phyloP scores from a whole-genome alignment of 2,797 vertebrate genomes.

The Liparis tanakae region DNA sequence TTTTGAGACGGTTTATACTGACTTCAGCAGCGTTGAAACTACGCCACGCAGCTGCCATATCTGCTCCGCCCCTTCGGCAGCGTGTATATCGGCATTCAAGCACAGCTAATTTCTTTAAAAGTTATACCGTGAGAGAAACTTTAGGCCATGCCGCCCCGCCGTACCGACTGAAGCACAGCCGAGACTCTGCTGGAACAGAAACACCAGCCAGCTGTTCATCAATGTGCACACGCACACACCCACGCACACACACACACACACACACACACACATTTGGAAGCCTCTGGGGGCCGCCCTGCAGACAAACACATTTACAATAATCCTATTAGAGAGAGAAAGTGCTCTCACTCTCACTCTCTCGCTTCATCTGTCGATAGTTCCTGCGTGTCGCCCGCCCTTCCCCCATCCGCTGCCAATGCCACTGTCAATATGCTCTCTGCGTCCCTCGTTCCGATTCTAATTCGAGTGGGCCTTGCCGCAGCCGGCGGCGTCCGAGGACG shows the following conservation, averaged over 20 bases:
- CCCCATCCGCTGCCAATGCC: slow-evolving; percentile 38
- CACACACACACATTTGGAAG: slow-evolving; percentile 7
- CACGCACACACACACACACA: background rate
- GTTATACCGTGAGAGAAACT: no score
- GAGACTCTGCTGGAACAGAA: no score
- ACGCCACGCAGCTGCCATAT: background rate
- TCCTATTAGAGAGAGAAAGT: slow-evolving; percentile 66
- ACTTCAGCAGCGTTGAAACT: background rate
- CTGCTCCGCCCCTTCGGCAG: background rate
- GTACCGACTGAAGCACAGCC: background rate
- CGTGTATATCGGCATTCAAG: background rate
- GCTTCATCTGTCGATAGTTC: slow-evolving; percentile 38
- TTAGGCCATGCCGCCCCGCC: no score
- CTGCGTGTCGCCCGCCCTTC: background rate
- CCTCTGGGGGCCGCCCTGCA: slow-evolving; percentile 48
- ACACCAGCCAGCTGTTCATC: no score
- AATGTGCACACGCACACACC: no score
- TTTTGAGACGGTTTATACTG: background rate
- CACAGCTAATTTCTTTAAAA: background rate
- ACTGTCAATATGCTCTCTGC: slow-evolving; percentile 48
- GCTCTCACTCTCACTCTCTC: slow-evolving; percentile 6
- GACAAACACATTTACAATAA: slow-evolving; percentile 68
- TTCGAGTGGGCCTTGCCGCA: slow-evolving; percentile 36
- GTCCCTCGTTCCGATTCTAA: slow-evolving; percentile 36
- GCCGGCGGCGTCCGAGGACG: slow-evolving; percentile 34